Evolutionary conservation across 2,797 vertebrate genomes (phyloP), one percentile per base, ranked within the genome.

Genomic region (Danio choprae): DNA sequence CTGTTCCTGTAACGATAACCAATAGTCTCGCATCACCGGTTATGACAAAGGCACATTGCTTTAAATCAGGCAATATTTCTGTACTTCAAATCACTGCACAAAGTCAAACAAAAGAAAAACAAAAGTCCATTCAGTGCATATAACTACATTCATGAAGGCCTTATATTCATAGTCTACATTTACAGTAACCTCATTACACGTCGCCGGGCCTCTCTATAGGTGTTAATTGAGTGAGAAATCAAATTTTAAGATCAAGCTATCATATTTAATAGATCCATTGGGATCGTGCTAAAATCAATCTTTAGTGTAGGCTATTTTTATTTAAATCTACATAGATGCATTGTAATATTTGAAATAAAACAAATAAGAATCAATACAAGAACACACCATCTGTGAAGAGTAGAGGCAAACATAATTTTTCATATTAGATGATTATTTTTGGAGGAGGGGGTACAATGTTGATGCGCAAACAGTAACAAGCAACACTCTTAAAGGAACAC

Each of bases 61-160:
- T 93, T 89, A 94, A 93, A 92, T 91, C 90, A 93, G 94, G 92
- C 92, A 94, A 91, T 90, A 90, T 89, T 89, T 90, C 87, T 89
- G 63, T 81, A 90, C 89, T 87, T 92, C 85, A 91, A 89, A 90
- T 91, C 90, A 91, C 90, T 89, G 89, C 85, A 89, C 85, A 91
- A 90, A 69, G 56, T 69, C 64, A 56, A 77, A 76, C 53, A 53
- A 70, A 65, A 29, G 48, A 88, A 83, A 63, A 80, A 71, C 46
- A 72, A 20, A 84, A 83, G 83, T 89, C 86, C 88, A 91, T 93
- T 94, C 92, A 94, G 93, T 95, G 93, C 93, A 93, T 93, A 86
- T 90, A 93, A 93, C 92, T 94, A 95, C 94, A 95, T 95, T 95
- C 94, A 93, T 87, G 88, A 94, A 88, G 89, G 86, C 88, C 87